Evolutionary conservation across 2,797 vertebrate genomes (phyloP).

Genomic region (Acanthurus leucopareius): DNA sequence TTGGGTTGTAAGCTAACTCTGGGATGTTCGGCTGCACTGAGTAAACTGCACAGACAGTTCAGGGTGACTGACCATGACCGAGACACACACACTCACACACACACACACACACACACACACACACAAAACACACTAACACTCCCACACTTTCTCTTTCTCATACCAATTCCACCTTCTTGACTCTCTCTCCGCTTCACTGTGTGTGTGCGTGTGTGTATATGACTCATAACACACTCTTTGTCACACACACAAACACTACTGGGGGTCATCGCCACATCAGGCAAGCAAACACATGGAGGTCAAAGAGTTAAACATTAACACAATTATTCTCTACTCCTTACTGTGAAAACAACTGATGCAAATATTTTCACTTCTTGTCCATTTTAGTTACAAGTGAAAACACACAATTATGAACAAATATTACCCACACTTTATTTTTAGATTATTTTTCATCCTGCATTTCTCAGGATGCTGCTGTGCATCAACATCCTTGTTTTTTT

Average conservation of each 20-base stretch:
- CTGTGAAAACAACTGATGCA: neutral
- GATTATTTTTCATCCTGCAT: neutral
- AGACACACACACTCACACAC: conserved; percentile 18
- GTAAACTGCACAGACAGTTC: conserved; percentile 47
- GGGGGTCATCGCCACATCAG: conserved; percentile 68
- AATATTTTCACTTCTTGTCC: neutral
- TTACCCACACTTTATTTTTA: neutral
- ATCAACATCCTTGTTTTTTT: neutral
- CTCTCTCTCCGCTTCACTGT: neutral
- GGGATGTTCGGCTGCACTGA: conserved; percentile 32
- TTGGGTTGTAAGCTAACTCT: conserved; percentile 44
- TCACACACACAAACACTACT: conserved; percentile 7
- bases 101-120: conserved; percentile 18
- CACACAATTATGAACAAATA: neutral
- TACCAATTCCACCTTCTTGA: neutral
- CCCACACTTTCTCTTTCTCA: conserved; percentile 15
- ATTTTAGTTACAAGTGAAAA: neutral
- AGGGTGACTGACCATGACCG: conserved; percentile 36
- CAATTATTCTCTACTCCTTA: conserved; percentile 30
- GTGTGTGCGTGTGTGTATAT: neutral
- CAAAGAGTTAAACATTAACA: conserved; percentile 66
- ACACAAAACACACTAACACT: neutral
- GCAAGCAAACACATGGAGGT: conserved; percentile 57
- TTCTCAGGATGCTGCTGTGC: neutral
- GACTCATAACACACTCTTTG: neutral